Evolutionary conservation across 64 coral and sea anemone species (phyloP).

Genomic region (Astreopora myriophthalma): DNA sequence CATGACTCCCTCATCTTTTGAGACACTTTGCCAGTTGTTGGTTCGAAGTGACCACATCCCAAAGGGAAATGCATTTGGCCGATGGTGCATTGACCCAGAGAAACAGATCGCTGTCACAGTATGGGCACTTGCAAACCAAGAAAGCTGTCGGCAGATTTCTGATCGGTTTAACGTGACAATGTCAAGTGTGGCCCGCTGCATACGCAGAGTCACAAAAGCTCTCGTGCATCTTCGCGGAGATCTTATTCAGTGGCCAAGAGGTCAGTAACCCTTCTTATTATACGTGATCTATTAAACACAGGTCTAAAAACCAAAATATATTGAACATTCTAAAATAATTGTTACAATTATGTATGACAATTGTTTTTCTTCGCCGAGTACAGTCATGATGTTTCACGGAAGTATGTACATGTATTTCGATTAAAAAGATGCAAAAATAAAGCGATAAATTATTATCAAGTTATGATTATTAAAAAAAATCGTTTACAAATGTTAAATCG

Average conservation of each 20-base stretch:
- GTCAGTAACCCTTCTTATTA: neutral
- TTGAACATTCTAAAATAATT: neutral
- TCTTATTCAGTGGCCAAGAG: conserved; percentile 14
- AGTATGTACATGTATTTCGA: no score
- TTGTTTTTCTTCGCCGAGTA: neutral
- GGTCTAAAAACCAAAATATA: neutral
- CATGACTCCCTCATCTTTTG: neutral
- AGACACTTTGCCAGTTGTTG: neutral
- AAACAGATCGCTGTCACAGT: neutral
- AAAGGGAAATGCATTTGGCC: conserved; percentile 5
- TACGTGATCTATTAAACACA: neutral
- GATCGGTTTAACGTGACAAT: conserved; percentile 1
- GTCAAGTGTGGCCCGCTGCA: neutral
- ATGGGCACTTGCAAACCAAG: conserved; percentile 10
- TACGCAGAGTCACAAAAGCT: neutral
- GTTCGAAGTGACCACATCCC: conserved; percentile 10
- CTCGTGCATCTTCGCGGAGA: neutral
- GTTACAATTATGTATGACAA: neutral
- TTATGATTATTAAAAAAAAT: no score
- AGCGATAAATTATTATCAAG: no score
- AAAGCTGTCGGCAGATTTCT: neutral
- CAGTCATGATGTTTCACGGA: no score
- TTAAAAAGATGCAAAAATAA: no score
- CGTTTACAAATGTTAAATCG: no score
- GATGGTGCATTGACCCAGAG: neutral